phyloP scores from a whole-genome alignment of 2,797 vertebrate genomes.

The Gymnopithys bicolor region DNA sequence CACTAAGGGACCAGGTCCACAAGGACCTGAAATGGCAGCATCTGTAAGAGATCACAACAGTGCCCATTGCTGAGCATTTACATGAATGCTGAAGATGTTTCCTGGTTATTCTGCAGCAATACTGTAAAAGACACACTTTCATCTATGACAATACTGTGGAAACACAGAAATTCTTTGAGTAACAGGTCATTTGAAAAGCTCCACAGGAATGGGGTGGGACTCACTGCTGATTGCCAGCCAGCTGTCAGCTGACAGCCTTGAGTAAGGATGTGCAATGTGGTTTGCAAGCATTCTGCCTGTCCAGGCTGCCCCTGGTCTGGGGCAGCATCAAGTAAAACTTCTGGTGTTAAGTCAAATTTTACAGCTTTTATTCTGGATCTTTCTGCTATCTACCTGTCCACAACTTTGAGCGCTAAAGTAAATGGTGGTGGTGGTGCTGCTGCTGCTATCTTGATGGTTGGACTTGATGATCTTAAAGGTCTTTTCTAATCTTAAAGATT shows the following conservation, averaged over 20 bases:
- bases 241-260: neutral
- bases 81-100: neutral
- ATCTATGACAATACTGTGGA: neutral
- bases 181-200: neutral
- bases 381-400: neutral
- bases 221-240: neutral
- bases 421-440: neutral
- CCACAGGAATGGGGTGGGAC: neutral
- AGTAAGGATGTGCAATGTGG: neutral
- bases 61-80: neutral
- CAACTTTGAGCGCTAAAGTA: neutral
- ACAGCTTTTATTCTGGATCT: neutral
- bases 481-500: neutral
- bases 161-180: neutral
- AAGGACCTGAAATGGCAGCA: neutral
- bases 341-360: neutral
- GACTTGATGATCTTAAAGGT: neutral
- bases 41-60: neutral
- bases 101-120: neutral
- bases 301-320: neutral
- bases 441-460: neutral
- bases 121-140: neutral
- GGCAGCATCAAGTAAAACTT: neutral
- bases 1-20: neutral
- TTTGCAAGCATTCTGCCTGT: rapidly evolving